Percentiles rank a stretch among this genome's conserved stretches.
phyloP scores from a whole-genome alignment of 1,140 invertebrate species.

The Bombus pascuorum region DNA sequence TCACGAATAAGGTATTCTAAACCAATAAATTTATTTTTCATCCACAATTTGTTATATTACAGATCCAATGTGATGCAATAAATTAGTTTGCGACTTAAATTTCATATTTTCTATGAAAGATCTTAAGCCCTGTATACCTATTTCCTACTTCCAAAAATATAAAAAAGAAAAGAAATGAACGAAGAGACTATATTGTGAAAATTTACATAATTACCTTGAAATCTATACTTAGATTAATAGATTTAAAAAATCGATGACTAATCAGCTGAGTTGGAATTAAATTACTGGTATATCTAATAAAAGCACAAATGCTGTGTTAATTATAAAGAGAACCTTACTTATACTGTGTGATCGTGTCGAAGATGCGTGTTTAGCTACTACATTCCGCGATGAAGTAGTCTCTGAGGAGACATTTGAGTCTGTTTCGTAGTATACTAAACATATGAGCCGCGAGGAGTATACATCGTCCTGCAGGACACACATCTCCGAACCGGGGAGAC shows the following conservation, averaged over 20 bases:
- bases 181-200: background rate
- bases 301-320: background rate
- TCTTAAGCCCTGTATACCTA: background rate
- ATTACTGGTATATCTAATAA: background rate
- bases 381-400: constrained; percentile 39
- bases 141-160: background rate
- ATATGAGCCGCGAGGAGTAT: constrained; percentile 23
- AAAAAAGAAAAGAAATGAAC: background rate
- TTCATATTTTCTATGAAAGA: background rate
- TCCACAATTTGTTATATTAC: constrained; percentile 47
- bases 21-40: background rate
- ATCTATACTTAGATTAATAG: background rate
- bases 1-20: constrained; percentile 9
- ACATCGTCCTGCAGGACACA: constrained; percentile 24
- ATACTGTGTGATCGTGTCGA: background rate
- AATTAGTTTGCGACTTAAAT: constrained; percentile 14
- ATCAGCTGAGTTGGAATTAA: background rate
- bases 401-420: constrained; percentile 48
- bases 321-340: background rate
- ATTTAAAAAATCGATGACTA: background rate
- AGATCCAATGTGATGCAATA: constrained; percentile 39
- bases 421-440: constrained; percentile 30
- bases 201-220: background rate
- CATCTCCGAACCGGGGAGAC: constrained; percentile 29
- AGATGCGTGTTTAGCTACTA: constrained; percentile 5